phyloP scores from a whole-genome alignment of 2,888 invertebrate genomes.

The Netelia fuscicornis region DNA sequence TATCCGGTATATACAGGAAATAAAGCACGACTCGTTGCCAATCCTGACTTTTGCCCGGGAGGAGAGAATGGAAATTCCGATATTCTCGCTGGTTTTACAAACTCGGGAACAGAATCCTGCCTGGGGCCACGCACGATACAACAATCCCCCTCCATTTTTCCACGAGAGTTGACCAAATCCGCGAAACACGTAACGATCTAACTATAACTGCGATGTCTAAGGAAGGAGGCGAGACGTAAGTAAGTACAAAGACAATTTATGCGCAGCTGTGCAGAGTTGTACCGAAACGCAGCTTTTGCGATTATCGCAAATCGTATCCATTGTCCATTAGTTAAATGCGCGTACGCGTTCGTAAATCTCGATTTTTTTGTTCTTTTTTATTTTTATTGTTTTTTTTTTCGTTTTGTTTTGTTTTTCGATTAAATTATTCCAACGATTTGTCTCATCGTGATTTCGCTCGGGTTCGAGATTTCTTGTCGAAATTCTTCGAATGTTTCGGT shows the following conservation, averaged over 20 bases:
- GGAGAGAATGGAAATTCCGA: constrained; percentile 65
- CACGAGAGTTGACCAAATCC: constrained; percentile 48
- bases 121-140: constrained; percentile 5
- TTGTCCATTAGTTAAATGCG: neutral
- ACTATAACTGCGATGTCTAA: neutral
- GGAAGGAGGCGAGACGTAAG: neutral
- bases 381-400: neutral
- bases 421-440: neutral
- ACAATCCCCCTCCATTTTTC: constrained; percentile 29
- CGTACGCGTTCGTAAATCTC: neutral
- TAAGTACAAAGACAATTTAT: constrained; percentile 49
- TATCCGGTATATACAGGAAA: constrained; percentile 28
- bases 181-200: constrained; percentile 1
- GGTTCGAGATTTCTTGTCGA: too few species aligned
- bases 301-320: constrained; percentile 23
- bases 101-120: constrained; percentile 2
- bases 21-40: constrained; percentile 41
- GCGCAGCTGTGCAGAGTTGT: constrained; percentile 53
- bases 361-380: neutral
- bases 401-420: neutral
- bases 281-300: neutral
- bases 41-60: constrained; percentile 35
- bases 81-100: constrained; percentile 56
- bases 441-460: neutral
- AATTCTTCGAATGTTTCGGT: neutral